Base-by-base conservation (phyloP, 2,888 invertebrate species). In the Lasiommata megera region DNA sequence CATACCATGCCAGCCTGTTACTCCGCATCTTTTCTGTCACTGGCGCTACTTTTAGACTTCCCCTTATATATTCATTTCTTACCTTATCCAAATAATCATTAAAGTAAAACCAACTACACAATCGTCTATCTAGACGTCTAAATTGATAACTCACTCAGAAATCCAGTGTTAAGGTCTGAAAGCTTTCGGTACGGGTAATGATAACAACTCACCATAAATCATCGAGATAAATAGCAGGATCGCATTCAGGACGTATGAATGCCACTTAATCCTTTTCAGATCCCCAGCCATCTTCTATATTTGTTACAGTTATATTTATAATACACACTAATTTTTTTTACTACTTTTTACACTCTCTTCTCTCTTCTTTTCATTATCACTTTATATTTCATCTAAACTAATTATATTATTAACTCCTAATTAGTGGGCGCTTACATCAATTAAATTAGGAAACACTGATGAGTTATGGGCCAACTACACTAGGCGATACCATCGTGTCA, bases 191-290 rank as follows among this genome's bases (percentile, higher is more conserved):
- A 48, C 37, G 17, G 31, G 37, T 31, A 6, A 44, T 40, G 16
- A 40, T 17, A 56, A 48, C 8, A 47, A 87, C 90, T 90, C 72
- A 90, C 90, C 90, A 65, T 90, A 89, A 69, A 88, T 85, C 80
- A 87, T 82, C 12, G 87, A 82, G 62, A 86, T 67, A 72, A 87
- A 79, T 36, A 89, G 77, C 52, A 89, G 70, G 60, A 88, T 69
- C 43, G 87, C 88, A 77, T 88, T 88, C 79, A 88, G 64, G 64
- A 85, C 61, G 65, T 79, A 84, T 61, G 86, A 86, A 82, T 85
- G 85, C 77, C 73, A 79, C 73, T 79, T 82, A 66, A 86, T 75
- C 66, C 76, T 84, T 74, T 85, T 86, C 70, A 76, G 69, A 64
- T 76, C 74, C 48, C 72, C 79, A 34, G 82, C 86, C 89, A 90